Percentiles rank a stretch among this genome's conserved stretches.
Conservation (phyloP, 2,888 invertebrate genomes). For the Pseudanteris insignis region DNA sequence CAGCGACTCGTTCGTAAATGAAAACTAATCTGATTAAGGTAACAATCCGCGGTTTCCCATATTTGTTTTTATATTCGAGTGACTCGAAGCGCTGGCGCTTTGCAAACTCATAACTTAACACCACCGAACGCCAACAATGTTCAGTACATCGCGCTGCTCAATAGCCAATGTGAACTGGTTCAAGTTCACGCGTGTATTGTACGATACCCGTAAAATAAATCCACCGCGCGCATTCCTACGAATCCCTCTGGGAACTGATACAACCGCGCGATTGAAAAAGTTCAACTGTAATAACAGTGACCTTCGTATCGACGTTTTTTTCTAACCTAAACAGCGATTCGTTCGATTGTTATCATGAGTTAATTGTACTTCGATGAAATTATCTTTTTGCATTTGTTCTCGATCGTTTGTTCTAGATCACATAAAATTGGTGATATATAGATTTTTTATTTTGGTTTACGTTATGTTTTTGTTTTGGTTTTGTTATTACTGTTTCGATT, state of each 20-base stretch:
- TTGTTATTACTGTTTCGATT: no score
- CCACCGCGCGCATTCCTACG: background rate
- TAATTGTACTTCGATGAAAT: no score
- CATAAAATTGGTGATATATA: no score
- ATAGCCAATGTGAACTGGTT: slow-evolving; percentile 19
- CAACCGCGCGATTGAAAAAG: background rate
- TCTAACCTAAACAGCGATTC: background rate
- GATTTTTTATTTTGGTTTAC: no score
- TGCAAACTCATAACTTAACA: slow-evolving; percentile 6
- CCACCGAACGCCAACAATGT: no score
- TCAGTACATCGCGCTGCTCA: no score
- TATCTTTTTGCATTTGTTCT: no score
- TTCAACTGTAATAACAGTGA: background rate
- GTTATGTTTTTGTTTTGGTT: no score
- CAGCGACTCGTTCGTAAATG: slow-evolving; percentile 9
- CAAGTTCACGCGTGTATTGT: slow-evolving; percentile 17
- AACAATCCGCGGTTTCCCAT: slow-evolving; percentile 27
- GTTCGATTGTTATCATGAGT: no score
- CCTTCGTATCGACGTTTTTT: background rate
- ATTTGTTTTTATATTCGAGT: slow-evolving; percentile 26
- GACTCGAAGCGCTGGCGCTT: background rate
- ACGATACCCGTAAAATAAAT: slow-evolving; percentile 1
- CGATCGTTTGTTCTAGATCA: no score
- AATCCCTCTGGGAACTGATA: background rate
- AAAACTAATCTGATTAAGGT: slow-evolving; percentile 26